These are phyloP conservation scores for Isichthys henryi DNA, from an alignment of 2,113 vertebrate genomes.

Conservation along the genomic window DNA sequence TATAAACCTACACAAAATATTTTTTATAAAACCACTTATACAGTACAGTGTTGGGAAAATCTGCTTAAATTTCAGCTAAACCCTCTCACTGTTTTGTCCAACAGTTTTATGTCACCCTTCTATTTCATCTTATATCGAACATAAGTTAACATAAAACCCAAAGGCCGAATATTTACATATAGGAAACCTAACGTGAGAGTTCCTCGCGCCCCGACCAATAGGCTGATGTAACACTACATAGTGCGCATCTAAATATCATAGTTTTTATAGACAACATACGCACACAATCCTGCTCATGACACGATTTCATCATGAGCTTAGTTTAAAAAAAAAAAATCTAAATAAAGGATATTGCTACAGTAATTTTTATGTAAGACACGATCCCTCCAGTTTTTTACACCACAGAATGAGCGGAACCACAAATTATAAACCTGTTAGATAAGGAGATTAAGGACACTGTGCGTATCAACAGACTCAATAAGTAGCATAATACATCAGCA, in stretches of 20 bases:
- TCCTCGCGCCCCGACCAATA: neutral
- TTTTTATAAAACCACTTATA: neutral
- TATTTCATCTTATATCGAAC: neutral
- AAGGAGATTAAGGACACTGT: neutral
- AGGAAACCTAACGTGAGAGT: neutral
- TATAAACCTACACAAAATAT: neutral
- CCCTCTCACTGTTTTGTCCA: neutral
- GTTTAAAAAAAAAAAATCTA: no score
- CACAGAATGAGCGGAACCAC: neutral
- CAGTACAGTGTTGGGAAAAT: neutral
- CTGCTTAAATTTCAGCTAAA: neutral
- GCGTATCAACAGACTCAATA: neutral
- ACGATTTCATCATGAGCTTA: neutral
- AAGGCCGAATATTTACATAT: neutral
- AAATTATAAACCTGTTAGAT: neutral
- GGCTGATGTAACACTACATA: neutral
- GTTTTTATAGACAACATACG: neutral
- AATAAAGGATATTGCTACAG: neutral
- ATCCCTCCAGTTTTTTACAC: neutral
- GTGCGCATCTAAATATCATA: neutral
- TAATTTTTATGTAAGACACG: neutral
- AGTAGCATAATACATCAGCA: neutral
- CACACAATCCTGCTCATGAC: neutral
- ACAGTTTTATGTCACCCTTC: neutral
- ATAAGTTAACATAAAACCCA: neutral